Evolutionary conservation across 2,888 invertebrate genomes (phyloP), one percentile per base, ranked within the genome.

Genomic region (Ferrisia virgata): DNA sequence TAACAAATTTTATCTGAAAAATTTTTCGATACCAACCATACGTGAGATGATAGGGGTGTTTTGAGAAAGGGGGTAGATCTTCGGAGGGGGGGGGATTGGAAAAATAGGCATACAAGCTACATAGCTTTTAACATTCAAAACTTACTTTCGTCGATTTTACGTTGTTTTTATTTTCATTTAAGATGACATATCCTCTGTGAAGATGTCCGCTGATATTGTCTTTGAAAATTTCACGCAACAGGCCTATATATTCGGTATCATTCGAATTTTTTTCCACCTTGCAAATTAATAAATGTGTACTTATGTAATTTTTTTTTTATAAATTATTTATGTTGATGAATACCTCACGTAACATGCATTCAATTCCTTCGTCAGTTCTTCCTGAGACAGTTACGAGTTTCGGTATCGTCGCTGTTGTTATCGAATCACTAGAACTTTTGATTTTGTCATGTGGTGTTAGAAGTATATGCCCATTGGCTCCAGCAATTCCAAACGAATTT

Each of bases 401-500:
- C 2, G 47, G 47, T n/a, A 47, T 13, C 8, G 22, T 25, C 1
- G 64, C 4, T n/a, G n/a, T n/a, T n/a, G n/a, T n/a, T n/a, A n/a
- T n/a, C n/a, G n/a, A n/a, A n/a, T n/a, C n/a, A n/a, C n/a, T n/a
- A n/a, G n/a, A n/a, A n/a, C n/a, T n/a, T n/a, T n/a, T n/a, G n/a
- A n/a, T n/a, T 4, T 91, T 92, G 0, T 89, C 87, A 84, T 92
- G 89, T 72, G 92, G 91, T 87, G 92, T 91, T 9, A 95, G 88
- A 58, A 95, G 88, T 36, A 92, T 90, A 87, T 95, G 95, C 76
- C 93, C 93, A 87, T 96, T 96, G 2, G 94, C 94, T 0, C 97
- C 98, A 39, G 97, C 97, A 88, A 97, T 97, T 0, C 97, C 97
- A 88, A 97, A 98, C 8, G 95, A 96, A 90, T 96, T 98, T 31